Conservation (phyloP, 2,797 vertebrate genomes). For the Heterohyrax brucei region DNA sequence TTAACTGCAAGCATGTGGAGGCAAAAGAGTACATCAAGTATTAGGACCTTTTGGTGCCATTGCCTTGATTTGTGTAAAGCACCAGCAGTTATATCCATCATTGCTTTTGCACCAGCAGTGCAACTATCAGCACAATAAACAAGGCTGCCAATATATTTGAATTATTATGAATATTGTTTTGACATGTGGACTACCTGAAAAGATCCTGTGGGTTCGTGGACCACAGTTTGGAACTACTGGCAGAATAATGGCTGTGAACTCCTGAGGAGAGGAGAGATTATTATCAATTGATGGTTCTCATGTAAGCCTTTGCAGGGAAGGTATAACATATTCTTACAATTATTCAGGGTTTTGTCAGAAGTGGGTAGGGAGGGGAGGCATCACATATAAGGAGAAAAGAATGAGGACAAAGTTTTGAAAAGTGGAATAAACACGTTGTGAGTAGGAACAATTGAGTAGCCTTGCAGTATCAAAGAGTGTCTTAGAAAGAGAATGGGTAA, state of each 20-base stretch:
- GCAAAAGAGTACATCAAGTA: neutral
- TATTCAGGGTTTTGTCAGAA: neutral
- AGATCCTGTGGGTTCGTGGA: neutral
- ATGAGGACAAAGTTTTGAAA: conserved; percentile 5
- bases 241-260: neutral
- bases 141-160: neutral
- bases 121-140: neutral
- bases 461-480: neutral
- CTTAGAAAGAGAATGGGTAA: neutral
- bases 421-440: neutral
- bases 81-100: neutral
- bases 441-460: neutral
- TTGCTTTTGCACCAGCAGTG: neutral
- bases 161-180: conserved; percentile 32
- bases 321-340: neutral
- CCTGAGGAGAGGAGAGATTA: neutral
- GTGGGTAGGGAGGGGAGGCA: neutral
- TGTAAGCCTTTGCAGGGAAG: neutral
- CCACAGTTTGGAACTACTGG: neutral
- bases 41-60: neutral
- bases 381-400: neutral
- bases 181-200: neutral
- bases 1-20: neutral
- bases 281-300: neutral
- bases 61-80: neutral